Conservation (phyloP, 1,140 invertebrate genomes). For the Drosophila suzukii region DNA sequence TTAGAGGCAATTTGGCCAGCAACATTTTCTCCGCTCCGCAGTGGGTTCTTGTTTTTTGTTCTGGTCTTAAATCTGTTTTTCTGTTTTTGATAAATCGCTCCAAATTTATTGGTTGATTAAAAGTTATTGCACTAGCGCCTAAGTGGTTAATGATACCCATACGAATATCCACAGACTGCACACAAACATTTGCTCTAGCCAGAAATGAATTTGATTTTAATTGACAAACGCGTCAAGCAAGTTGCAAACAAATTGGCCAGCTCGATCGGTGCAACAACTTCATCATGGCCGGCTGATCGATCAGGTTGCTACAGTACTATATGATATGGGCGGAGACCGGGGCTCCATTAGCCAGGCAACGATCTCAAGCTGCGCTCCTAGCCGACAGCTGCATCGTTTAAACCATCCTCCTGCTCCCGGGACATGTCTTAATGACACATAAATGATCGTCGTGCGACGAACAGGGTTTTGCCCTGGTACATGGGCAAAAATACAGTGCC, state of each 20-base stretch:
- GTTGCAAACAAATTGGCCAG: constrained; percentile 70
- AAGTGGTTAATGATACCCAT: constrained; percentile 77
- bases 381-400: constrained; percentile 30
- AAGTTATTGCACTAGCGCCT: constrained; percentile 79
- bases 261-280: constrained; percentile 71
- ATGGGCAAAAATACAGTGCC: constrained; percentile 51
- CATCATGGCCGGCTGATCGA: constrained; percentile 56
- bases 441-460: constrained; percentile 66
- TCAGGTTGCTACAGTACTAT: constrained; percentile 10
- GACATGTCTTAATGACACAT: constrained; percentile 70
- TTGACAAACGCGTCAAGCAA: constrained; percentile 78
- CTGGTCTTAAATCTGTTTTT: background rate
- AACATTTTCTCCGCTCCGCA: constrained; percentile 56
- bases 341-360: constrained; percentile 61
- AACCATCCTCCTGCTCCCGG: constrained; percentile 18
- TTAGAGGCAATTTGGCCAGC: constrained; percentile 80
- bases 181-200: constrained; percentile 53
- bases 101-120: constrained; percentile 82
- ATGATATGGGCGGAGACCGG: constrained; percentile 54
- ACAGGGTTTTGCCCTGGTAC: constrained; percentile 30
- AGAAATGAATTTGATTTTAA: constrained; percentile 77
- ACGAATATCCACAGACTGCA: constrained; percentile 13
- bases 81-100: constrained; percentile 74
- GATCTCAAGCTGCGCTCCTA: constrained; percentile 52
- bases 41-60: constrained; percentile 15